Base-by-base conservation (phyloP, 2,888 invertebrate species). In the Morpho helenor region DNA sequence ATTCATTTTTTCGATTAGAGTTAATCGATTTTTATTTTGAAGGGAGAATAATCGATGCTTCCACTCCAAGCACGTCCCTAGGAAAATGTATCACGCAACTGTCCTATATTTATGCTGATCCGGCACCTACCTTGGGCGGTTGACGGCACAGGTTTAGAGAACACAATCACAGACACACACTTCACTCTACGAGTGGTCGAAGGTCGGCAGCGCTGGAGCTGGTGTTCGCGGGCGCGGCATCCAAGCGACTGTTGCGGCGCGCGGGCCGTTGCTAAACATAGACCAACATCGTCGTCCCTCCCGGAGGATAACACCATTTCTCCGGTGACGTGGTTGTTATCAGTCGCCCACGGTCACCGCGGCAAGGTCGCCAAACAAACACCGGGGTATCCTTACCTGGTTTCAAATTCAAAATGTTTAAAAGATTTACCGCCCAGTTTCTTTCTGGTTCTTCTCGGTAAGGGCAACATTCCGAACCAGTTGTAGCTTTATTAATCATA, bases 101-200 rank as follows among this genome's bases (percentile, higher is more conserved):
- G 59, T 49, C 39, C 31, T 31, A 31, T 31, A 31, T 31, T 31
- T 31, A 5, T 31, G 31, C 31, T 3, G 31, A 31, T 43, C 8
- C n/a, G 43, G n/a, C 52, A 75, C 74, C 69, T 74, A 72, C 53
- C 63, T 45, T 62, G 66, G 66, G 54, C 16, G 52, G 42, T 22
- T 60, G 59, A 58, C 62, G 61, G 61, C 51, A 52, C 66, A 60
- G 67, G 71, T 76, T 68, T 70, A 69, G 61, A 64, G 58, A 79
- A 77, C 85, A 87, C 88, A 78, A 82, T 80, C 88, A 87, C 87
- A 85, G 80, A 79, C 87, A 87, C 85, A 84, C 87, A 87, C 89
- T 84, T 87, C 87, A 87, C 87, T 87, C 88, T 75, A 64, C 79
- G 70, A 86, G 87, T 87, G 87, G 87, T 87, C 86, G 85, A 80